Percentiles rank a stretch among this genome's conserved stretches.
Conservation (phyloP, 2,888 invertebrate genomes). For the Drosophila nigritarsus region DNA sequence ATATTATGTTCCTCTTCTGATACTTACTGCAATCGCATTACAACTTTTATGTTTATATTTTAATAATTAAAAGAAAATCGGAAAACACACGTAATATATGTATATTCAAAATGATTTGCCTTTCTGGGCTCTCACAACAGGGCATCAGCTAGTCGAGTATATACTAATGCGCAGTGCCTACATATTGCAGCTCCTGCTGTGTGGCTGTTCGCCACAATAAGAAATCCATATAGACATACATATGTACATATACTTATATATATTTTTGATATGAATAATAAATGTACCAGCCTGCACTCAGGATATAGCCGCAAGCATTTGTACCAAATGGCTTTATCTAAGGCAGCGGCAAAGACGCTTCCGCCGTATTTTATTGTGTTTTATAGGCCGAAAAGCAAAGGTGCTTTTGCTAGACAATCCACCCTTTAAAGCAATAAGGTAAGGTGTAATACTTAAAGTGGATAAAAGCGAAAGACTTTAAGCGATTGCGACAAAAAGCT, state of each 20-base stretch:
- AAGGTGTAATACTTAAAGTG: conserved; percentile 9
- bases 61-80: not conserved
- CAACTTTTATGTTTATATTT: not conserved
- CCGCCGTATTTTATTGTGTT: conserved; percentile 53
- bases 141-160: not conserved
- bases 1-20: not conserved
- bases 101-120: not conserved
- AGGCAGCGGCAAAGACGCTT: conserved; percentile 12
- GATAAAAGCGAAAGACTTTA: not conserved
- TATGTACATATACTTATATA: conserved; percentile 24
- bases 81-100: not conserved
- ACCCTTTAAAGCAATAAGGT: conserved; percentile 1
- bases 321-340: conserved; percentile 41
- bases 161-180: not conserved
- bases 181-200: conserved; percentile 15
- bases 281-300: conserved; percentile 29
- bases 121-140: not conserved
- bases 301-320: conserved; percentile 17
- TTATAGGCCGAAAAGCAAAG: conserved; percentile 42
- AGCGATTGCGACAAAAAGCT: not conserved
- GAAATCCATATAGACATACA: conserved; percentile 17
- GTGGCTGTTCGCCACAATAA: conserved; percentile 34
- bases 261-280: conserved; percentile 51
- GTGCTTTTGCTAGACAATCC: conserved; percentile 14
- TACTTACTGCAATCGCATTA: not conserved